Evolutionary conservation across 2,113 vertebrate species (phyloP).

Genomic region (Hippocampus comes): DNA sequence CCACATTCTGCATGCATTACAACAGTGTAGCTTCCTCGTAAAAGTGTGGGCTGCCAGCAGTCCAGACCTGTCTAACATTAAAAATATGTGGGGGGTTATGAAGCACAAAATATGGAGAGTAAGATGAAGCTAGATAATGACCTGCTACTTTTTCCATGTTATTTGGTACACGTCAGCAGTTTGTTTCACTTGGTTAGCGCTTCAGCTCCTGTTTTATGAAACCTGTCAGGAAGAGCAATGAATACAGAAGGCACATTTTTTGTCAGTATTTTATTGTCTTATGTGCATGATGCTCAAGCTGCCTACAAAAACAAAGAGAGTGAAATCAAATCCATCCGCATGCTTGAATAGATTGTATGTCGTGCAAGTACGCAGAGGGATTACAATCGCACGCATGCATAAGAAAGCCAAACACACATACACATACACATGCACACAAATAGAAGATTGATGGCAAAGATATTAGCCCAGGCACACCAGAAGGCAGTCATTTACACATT

Average conservation of each 20-base stretch:
- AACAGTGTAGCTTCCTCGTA: too few species aligned
- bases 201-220: constrained; percentile 5
- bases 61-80: too few species aligned
- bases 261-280: neutral
- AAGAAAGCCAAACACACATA: neutral
- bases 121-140: neutral
- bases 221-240: constrained; percentile 22
- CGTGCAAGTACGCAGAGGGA: neutral
- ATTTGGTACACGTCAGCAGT: neutral
- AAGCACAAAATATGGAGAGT: too few species aligned
- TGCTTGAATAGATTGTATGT: neutral
- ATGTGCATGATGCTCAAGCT: neutral
- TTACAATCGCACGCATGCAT: neutral
- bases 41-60: too few species aligned
- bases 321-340: constrained; percentile 1
- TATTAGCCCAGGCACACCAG: neutral
- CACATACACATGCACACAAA: constrained; percentile 1
- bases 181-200: neutral
- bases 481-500: constrained; percentile 1
- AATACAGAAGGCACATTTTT: constrained; percentile 43
- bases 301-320: neutral
- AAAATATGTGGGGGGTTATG: too few species aligned
- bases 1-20: too few species aligned
- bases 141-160: neutral
- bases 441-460: constrained; percentile 5